Evolutionary conservation across 2,113 vertebrate species (phyloP), one percentile per base, ranked within the genome.

Genomic region (Melanerpes aurifrons): DNA sequence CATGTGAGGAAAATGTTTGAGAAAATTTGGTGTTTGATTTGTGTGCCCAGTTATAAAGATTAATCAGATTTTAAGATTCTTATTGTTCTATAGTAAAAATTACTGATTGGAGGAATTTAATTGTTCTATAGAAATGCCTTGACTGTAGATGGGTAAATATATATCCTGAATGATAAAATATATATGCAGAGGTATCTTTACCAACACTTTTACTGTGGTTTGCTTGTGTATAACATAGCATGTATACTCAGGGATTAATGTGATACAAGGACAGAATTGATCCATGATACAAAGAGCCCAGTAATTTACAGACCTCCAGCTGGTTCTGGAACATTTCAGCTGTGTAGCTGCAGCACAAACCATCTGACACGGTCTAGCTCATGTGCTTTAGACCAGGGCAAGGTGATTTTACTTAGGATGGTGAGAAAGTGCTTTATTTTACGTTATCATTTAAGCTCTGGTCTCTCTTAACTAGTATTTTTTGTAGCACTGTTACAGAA

Each of bases 321-420:
- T 75, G 14, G 15, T 78, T 37, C 31, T 53, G 73, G 56, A 83
- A 66, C 10, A 18, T 70, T 80, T 40, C 53, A 67, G 58, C 67
- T 67, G 18, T 18, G 22, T 24, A 48, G 24, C 67, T 91, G 43
- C 54, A 86, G 58, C 54, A 48, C 43, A 15, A 88, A 4, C 77
- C 31, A 73, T 77, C 32, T 0, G 2, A 29, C 22, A 72, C 0
- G 1, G 24, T 61, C 43, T 63, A 59, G 43, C 48, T 75, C 1
- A 0, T 12, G 43, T 86, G 54, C 59, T 74, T 76, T 86, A 80
- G 64, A 35, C 32, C 20, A 85, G 67, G 86, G 48, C 18, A 67
- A 13, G 3, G 11, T 58, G 12, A 9, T 50, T 59, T 69, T 78
- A 26, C 53, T 61, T 20, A 61, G 47, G 70, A 40, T 0, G 1